Base-by-base conservation (phyloP, 2,888 invertebrate species). In the Lycophotia porphyrea region DNA sequence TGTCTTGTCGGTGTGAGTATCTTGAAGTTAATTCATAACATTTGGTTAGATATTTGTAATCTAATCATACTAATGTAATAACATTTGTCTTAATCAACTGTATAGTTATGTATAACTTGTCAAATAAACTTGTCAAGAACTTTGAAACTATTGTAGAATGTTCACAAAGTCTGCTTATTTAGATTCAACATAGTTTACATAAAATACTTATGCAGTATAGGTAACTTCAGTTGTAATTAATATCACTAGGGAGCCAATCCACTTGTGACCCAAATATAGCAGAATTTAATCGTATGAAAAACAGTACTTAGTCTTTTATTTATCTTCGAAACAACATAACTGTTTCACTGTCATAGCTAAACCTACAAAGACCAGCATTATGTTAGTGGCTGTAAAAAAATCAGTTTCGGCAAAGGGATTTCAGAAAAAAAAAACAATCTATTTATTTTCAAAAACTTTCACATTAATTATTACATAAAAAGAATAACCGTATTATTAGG, bases 101-200 rank as follows among this genome's bases (percentile, higher is more conserved):
- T n/a, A 52, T 52, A 21, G 31, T 13, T 65, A 34, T 11, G 21
- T 21, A 36, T 68, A 63, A 66, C 58, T 69, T 64, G 55, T 44
- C n/a, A 58, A 79, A 70, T 78, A 55, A 66, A 60, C 21, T 74
- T 52, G 27, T 36, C 63, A 36, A 44, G 9, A 80, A 27, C 34
- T 61, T 21, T 42, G n/a, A 0, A 71, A 77, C 69, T 81, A 66
- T 70, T 58, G 44, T 24, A 49, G 15, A 71, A 64, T 34, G 42
- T 81, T 65, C 47, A 15, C 18, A 60, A 60, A 66, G 42, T 34
- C 39, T 65, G 36, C 47, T 21, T 63, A 67, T 72, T 77, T 69
- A 63, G 31, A 58, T 61, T 67, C 24, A 24, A 66, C n/a, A 58
- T 52, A 47, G 67, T 68, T 76, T 63, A 76, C 67, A 58, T 64